Base-by-base conservation (phyloP, 2,888 invertebrate species). In the Ichneumoninae sp. region DNA sequence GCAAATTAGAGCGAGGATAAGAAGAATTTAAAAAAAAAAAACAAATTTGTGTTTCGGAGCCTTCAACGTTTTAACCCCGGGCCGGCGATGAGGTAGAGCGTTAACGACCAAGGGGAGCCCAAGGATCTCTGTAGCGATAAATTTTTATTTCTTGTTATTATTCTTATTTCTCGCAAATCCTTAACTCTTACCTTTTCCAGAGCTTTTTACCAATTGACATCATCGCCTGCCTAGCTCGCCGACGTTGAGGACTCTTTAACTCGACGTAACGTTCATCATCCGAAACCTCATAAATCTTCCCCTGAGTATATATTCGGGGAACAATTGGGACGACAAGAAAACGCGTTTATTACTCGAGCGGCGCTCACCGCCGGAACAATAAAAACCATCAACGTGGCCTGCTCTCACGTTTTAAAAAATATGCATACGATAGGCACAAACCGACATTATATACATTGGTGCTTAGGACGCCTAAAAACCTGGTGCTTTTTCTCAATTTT, bases 181-280 rank as follows among this genome's bases (percentile, higher is more conserved):
- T 81, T 79, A 79, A 75, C 82, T 74, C 74, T 30, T 63, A 75
- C 81, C 77, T 83, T 85, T 86, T 86, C 73, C 86, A 77, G 76
- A 85, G 76, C 83, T 85, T 85, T 83, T 75, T 83, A 77, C 82
- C 80, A 57, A 77, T 73, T 50, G 69, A 77, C 30, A 40, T 60
- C 89, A 92, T 92, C 92, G 92, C 90, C 91, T 88, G 92, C 90
- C 92, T 92, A 92, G 92, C 91, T 88, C 90, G 92, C 90, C 87
- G 87, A 87, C 90, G 92, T 91, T 91, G 91, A 90, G 85, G 87
- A 82, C 88, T 87, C 83, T 86, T 71, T 68, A 88, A 88, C 71
- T 54, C 69, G 68, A 47, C 75, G 81, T 69, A 68, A 75, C 74
- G 82, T 57, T 84, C 63, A 85, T 77, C 78, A 73, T 85, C 70